A percentile compares a stretch with the other conserved stretches of the same genome.
phyloP scores from a whole-genome alignment of 2,797 vertebrate species.

The Chrosomus eos region DNA sequence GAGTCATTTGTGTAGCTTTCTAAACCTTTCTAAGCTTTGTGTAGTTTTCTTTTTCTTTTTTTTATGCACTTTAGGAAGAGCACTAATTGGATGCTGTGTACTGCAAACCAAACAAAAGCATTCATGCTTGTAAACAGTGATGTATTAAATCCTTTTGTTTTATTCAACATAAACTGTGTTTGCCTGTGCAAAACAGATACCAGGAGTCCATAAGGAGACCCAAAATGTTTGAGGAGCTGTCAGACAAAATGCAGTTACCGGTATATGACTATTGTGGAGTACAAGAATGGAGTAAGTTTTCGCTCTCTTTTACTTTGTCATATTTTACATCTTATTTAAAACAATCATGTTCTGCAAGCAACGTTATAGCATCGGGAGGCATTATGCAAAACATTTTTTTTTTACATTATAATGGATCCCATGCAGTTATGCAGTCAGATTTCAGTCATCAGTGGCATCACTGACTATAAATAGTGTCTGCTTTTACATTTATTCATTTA shows the following conservation, averaged over 20 bases:
- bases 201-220: slow-evolving; percentile 81
- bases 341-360: background rate
- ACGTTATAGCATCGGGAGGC: background rate
- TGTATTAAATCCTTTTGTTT: slow-evolving; percentile 28
- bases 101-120: slow-evolving; percentile 15
- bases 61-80: slow-evolving; percentile 19
- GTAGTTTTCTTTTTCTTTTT: no score
- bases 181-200: slow-evolving; percentile 78
- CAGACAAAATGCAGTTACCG: slow-evolving; percentile 77
- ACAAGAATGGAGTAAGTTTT: slow-evolving; percentile 72
- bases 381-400: background rate
- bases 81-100: slow-evolving; percentile 42
- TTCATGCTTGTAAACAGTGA: slow-evolving; percentile 25
- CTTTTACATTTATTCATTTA: slow-evolving; percentile 26
- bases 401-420: background rate
- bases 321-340: background rate
- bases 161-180: slow-evolving; percentile 78
- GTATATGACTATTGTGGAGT: slow-evolving; percentile 77
- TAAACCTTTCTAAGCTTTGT: no score
- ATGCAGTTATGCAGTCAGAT: slow-evolving; percentile 4
- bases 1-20: slow-evolving; percentile 44
- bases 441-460: background rate
- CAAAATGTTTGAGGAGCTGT: slow-evolving; percentile 76
- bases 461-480: slow-evolving; percentile 4
- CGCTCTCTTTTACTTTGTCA: background rate